Base-by-base conservation (phyloP, 92 coral and sea anemone species). In the Galaxea fascicularis region DNA sequence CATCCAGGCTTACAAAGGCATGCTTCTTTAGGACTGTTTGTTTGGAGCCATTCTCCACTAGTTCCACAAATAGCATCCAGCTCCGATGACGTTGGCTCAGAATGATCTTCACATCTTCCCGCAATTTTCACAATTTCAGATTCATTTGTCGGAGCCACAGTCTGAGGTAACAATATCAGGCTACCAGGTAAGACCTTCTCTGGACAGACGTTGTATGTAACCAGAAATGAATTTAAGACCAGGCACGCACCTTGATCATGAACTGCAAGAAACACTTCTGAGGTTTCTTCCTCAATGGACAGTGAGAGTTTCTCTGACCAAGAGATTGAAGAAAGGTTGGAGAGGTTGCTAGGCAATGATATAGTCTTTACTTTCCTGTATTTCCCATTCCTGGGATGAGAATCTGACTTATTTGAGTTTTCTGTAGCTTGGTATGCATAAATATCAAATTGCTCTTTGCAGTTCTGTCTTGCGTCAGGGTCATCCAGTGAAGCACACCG, bases 1-100 rank as follows among this genome's bases (percentile, higher is more conserved):
- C 63, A 88, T 65, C 97, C 97, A 21, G 90, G 88, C 18, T 85
- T 81, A 82, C 97, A 93, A 22, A 79, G 86, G 76, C 97, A 93
- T 21, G 53, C 77, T 4, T 81, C 91, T 59, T 72, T 44, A 24
- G 49, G 24, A 27, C 60, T 31, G 17, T 80, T 78, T 45, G 69
- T 65, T 26, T 71, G 79, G 31, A 78, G 54, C 97, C 97, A 93
- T 11, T 71, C 79, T 12, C 97, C 97, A 77, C 79, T 72, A 24
- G 88, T 82, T 17, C 73, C 54, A 82, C 97, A 93, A 71, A 65
- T 84, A 13, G 94, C 97, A 60, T 82, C 79, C 76, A 89, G 60
- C 21, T 29, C 93, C 28, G 69, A 71, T 21, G 89, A 62, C 57
- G 84, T 77, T 13, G 88, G 85, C 54, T 85, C 65, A 16, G 97